Base-by-base conservation (phyloP, 2,113 vertebrate species). In the Syrmaticus mikado region DNA sequence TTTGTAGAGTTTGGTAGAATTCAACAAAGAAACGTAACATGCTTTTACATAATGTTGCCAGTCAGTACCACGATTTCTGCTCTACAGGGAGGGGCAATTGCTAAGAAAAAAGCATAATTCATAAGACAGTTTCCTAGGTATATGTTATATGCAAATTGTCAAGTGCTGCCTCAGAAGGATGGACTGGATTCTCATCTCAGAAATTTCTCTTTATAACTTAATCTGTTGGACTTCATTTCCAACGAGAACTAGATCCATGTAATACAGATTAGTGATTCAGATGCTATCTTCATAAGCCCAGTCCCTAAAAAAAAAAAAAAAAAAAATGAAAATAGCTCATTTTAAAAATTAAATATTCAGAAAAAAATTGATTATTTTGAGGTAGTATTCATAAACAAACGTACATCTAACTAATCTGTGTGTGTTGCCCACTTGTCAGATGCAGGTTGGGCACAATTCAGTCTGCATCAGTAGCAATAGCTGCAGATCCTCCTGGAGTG, bases 101-200 rank as follows among this genome's bases (percentile, higher is more conserved):
- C 21, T 27, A n/a, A 84, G 73, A 27, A 92, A 76, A 87, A 76
- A 18, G 15, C n/a, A 27, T 6, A 15, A 30, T 45, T 82, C 85
- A 75, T 17, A 80, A n/a, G 21, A 58, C 40, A 2, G 32, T 27
- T 27, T 83, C 74, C n/a, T 38, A 34, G 41, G 46, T 22, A 21
- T 52, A n/a, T 6, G 21, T 34, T 28, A 11, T 17, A n/a, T 0
- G 1, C 10, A 19, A 43, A 43, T 28, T 60, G 41, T 28, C 41
- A 92, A 40, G 74, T 2, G 4, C 18, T 89, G 52, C 68, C 73
- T 76, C 53, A 24, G 53, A 91, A 38, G 9, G 7, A 68, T 30
- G 57, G 48, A 38, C 46, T 76, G 20, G 16, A n/a, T n/a, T 86
- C 74, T 68, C 52, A 86, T 34, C 30, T 92, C 41, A 27, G 32